These are phyloP conservation scores for Hyposmocoma kahamanoa DNA, from an alignment of 1,140 invertebrate genomes.

Conservation along the genomic window DNA sequence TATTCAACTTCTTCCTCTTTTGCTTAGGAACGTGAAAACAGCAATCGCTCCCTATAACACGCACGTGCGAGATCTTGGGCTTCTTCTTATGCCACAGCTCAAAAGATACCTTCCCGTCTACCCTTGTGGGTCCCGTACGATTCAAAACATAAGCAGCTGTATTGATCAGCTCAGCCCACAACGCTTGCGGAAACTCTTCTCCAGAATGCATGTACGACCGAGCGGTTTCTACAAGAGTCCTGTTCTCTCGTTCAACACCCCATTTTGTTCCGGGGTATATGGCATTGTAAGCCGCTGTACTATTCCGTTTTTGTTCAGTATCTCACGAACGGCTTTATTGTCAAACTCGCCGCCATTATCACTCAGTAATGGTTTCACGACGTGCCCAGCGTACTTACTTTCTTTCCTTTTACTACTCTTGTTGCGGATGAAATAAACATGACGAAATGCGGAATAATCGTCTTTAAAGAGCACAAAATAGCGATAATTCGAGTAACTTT, in stretches of 20 bases:
- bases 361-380: constrained; percentile 15
- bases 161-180: too few relatives aligned
- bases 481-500: not conserved
- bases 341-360: constrained; percentile 43
- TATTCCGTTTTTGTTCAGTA: constrained; percentile 30
- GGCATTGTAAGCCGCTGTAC: constrained; percentile 30
- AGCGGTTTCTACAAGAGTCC: constrained; percentile 1
- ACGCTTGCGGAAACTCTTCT: too few relatives aligned
- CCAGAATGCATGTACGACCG: too few relatives aligned
- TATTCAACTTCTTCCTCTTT: too few relatives aligned
- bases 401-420: not conserved
- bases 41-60: too few relatives aligned
- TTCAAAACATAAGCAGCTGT: too few relatives aligned
- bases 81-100: too few relatives aligned
- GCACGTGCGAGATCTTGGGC: too few relatives aligned
- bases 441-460: constrained; percentile 1
- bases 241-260: constrained; percentile 36
- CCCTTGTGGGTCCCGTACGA: too few relatives aligned
- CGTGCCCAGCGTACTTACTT: constrained; percentile 1
- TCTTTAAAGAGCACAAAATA: constrained; percentile 15
- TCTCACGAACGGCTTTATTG: constrained; percentile 28
- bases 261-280: constrained; percentile 39
- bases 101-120: too few relatives aligned
- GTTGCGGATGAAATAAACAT: constrained; percentile 7
- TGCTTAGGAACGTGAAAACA: too few relatives aligned